Base-by-base conservation (phyloP, 2,113 vertebrate species). In the Eptatretus burgeri region DNA sequence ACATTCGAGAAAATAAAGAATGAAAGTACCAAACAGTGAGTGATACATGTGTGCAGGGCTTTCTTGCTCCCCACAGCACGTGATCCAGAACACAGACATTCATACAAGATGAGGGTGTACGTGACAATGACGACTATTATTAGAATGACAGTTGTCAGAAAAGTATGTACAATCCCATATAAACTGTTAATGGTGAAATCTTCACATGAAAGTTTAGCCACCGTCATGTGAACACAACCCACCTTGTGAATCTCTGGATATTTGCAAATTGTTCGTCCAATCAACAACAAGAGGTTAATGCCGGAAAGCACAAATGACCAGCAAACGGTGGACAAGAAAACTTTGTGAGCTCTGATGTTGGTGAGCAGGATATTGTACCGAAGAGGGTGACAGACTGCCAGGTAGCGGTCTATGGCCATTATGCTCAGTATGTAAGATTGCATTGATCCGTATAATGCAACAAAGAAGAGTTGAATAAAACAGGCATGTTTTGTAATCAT, bases 371-470 rank as follows among this genome's bases (percentile, higher is more conserved):
- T 11, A n/a, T n/a, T n/a, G 56, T 60, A 60, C 9, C 56, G 56
- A n/a, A 60, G 56, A n/a, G 56, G 56, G 12, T 60, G 56, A 11
- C 56, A 60, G 11, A 60, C 20, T n/a, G 56, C 56, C n/a, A 20
- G n/a, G 56, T 60, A 60, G 56, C 56, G 56, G 20, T 60, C 56
- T n/a, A 60, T n/a, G 56, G 56, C 56, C 56, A 60, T 60, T n/a
- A 20, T 20, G 56, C n/a, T 17, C 9, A 60, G 20, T n/a, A 60
- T 60, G 20, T 60, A 60, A 20, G n/a, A 60, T n/a, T 60, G n/a
- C 10, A 60, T n/a, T 2, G 56, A 9, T 10, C 56, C n/a, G 56
- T 60, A 60, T 10, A 60, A 60, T 10, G n/a, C 9, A 20, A 60
- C 56, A 20, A 20, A 10, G n/a, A 60, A 9, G 10, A 60, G 11